These are phyloP conservation scores for Porites lutea DNA, from an alignment of 64 coral and sea anemone genomes.

Conservation along the genomic window DNA sequence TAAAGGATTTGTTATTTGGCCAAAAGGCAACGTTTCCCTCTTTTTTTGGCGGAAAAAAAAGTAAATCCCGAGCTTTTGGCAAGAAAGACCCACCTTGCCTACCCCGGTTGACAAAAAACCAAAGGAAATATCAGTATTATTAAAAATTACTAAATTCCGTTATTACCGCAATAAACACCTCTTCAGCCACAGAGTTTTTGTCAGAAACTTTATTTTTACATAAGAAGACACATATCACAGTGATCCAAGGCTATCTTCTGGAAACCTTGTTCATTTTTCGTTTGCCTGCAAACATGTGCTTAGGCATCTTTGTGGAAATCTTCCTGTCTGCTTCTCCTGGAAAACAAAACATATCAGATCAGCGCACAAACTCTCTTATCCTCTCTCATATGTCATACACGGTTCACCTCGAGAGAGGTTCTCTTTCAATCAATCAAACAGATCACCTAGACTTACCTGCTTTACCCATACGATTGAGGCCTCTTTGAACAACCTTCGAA, in stretches of 20 bases:
- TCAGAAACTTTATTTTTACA: background rate
- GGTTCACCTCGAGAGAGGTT: background rate
- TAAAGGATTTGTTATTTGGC: too few species aligned
- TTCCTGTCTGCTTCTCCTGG: constrained; percentile 80
- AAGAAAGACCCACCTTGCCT: too few species aligned
- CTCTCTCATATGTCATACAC: background rate
- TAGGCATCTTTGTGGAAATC: constrained; percentile 87
- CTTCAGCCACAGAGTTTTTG: too few species aligned
- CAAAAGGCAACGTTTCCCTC: too few species aligned
- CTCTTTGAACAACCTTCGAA: constrained; percentile 78
- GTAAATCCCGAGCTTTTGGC: too few species aligned
- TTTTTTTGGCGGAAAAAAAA: too few species aligned
- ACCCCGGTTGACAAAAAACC: too few species aligned
- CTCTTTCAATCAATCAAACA: background rate
- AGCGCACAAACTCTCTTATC: background rate
- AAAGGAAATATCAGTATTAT: too few species aligned
- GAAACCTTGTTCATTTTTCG: constrained; percentile 76
- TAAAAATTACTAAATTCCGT: too few species aligned
- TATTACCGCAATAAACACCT: too few species aligned
- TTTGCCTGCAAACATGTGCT: constrained; percentile 91
- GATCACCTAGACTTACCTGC: constrained; percentile 66
- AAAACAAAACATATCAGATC: background rate
- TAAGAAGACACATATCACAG: background rate
- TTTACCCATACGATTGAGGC: constrained; percentile 91
- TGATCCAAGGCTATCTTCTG: constrained; percentile 58